Evolutionary conservation across 2,113 vertebrate genomes (phyloP).

Genomic region (Galemys pyrenaicus): DNA sequence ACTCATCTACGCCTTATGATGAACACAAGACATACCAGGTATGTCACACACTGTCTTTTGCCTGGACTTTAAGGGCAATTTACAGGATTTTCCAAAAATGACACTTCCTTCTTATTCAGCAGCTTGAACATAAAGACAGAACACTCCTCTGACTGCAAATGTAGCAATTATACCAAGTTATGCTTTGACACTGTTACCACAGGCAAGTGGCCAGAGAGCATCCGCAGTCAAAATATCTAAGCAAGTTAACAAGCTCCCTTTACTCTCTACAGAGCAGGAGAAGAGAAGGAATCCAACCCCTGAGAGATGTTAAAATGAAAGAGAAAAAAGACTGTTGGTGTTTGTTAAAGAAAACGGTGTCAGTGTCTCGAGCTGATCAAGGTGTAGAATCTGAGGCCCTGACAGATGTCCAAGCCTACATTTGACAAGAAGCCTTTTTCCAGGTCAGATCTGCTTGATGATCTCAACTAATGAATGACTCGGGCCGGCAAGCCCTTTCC

Average conservation of each 20-base stretch:
- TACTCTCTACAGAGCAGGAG: constrained; percentile 90
- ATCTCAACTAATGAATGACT: constrained; percentile 91
- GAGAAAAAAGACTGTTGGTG: constrained; percentile 88
- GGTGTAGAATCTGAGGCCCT: constrained; percentile 86
- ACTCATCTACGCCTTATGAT: constrained; percentile 74
- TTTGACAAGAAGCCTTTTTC: constrained; percentile 83
- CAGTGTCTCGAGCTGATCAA: constrained; percentile 91
- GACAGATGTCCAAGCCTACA: constrained; percentile 83
- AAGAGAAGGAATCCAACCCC: constrained; percentile 93
- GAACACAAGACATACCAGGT: constrained; percentile 83
- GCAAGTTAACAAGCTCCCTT: constrained; percentile 99
- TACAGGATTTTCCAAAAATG: constrained; percentile 94
- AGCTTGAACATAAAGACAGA: constrained; percentile 91
- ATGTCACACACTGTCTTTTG: constrained; percentile 87
- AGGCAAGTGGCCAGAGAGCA: constrained; percentile 98
- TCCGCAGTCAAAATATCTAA: constrained; percentile 97
- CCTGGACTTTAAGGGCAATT: constrained; percentile 94
- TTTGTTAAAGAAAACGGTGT: constrained; percentile 93
- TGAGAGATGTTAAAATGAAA: constrained; percentile 90
- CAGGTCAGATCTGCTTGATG: constrained; percentile 78
- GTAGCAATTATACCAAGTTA: constrained; percentile 99
- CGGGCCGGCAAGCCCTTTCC: constrained; percentile 78
- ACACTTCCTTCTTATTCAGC: constrained; percentile 96
- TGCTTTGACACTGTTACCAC: constrained; percentile 97
- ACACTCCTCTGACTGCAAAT: constrained; percentile 95